Base-by-base conservation (phyloP, 2,888 invertebrate genomes). In the Oligia strigilis region DNA sequence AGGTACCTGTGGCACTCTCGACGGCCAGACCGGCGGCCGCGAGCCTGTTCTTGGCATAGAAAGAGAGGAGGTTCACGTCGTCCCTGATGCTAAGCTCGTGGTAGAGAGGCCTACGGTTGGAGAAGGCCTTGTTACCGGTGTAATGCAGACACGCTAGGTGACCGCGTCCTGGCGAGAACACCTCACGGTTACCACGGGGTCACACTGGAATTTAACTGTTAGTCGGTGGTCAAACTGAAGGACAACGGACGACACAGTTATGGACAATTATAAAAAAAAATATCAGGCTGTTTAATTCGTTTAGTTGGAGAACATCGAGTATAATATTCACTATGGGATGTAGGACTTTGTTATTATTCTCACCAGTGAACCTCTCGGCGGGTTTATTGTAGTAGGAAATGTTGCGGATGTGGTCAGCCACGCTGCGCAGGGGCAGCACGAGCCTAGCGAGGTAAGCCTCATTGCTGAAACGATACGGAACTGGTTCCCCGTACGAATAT, bases 41-140 rank as follows among this genome's bases (percentile, higher is more conserved):
- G 91, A 98, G 97, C 91, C 98, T 97, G 96, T 98, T 98, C 97
- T 98, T 98, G 97, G 98, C 98, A 97, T 99, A 99, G 97, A 98
- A 98, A 94, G 99, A 99, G 94, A 99, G 97, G 92, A 98, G 98
- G 94, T 98, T 98, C 95, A 99, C 98, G 97, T 99, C 99, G 95
- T 98, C 98, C 95, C 98, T 98, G 95, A 99, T 98, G 96, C 98
- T 98, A 92, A 98, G 98, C 94, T 98, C 97, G 93, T 98, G 97
- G 95, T 97, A 97, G 93, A 98, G 98, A 85, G 98, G 98, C 93
- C 98, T 97, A 93, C 98, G 98, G 94, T 98, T 97, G 92, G 98
- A 97, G 96, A 98, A 98, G 90, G 98, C 98, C 95, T 98, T 98
- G 92, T 98, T 98, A 92, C 98, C 99, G 94, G 98, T 98, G 97